phyloP scores from a whole-genome alignment of 2,113 vertebrate species.

The Rhadina sibilatrix region DNA sequence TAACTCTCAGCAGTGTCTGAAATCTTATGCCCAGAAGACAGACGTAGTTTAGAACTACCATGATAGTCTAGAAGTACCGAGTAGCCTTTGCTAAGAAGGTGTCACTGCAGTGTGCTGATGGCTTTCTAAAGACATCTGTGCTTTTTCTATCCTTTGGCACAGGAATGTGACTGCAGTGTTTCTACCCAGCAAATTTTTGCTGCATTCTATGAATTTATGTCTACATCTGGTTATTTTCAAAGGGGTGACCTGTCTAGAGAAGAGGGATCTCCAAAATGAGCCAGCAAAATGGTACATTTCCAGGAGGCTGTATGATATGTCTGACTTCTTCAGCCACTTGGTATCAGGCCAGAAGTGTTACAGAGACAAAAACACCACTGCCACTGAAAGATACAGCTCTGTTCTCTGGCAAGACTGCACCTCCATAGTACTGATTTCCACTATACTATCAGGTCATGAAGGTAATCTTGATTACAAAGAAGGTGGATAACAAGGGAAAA shows the following conservation, averaged over 20 bases:
- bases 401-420: not conserved
- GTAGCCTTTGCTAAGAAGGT: not conserved
- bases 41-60: not conserved
- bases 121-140: not conserved
- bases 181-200: not conserved
- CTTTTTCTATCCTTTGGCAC: not conserved
- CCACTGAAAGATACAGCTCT: not conserved
- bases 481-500: not conserved
- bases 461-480: not conserved
- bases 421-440: not conserved
- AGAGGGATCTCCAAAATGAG: not conserved
- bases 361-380: not conserved
- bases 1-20: not conserved
- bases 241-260: not conserved
- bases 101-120: not conserved
- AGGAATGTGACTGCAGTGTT: not conserved
- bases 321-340: not conserved
- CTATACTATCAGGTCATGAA: not conserved
- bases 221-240: not conserved
- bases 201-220: not conserved
- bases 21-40: not conserved
- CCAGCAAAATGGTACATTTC: not conserved
- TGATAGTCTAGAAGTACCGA: not conserved
- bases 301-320: not conserved
- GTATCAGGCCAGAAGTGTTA: not conserved